phyloP scores from a whole-genome alignment of 2,113 vertebrate genomes.

The Leucopsar rothschildi region DNA sequence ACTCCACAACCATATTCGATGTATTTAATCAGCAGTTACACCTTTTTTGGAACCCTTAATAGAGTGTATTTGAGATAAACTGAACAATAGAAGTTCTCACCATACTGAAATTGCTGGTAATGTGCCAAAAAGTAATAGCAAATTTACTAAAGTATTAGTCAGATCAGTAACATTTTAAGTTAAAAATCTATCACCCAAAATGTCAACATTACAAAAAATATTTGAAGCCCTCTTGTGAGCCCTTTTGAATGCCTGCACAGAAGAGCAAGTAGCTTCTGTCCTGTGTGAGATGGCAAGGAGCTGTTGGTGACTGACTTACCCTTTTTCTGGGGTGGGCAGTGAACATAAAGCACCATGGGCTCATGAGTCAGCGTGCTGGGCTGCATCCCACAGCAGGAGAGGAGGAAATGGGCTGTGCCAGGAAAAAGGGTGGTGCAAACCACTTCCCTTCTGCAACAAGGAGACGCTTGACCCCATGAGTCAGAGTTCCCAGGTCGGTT shows the following conservation, averaged over 20 bases:
- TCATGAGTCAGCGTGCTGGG: neutral
- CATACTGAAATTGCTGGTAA: neutral
- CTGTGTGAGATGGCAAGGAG: neutral
- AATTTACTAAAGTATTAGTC: neutral
- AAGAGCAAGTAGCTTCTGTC: neutral
- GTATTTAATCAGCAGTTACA: neutral
- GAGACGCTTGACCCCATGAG: neutral
- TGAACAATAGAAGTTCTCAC: neutral
- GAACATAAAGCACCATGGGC: neutral
- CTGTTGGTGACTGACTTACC: neutral
- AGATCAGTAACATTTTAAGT: neutral
- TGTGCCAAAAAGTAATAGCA: neutral
- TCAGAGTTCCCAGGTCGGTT: conserved; percentile 19
- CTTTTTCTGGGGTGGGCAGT: neutral
- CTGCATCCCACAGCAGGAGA: neutral
- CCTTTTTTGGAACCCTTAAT: neutral
- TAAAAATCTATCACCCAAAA: neutral
- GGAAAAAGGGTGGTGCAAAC: conserved; percentile 56
- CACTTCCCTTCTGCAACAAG: conserved; percentile 14
- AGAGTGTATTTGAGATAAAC: neutral
- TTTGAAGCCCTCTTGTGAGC: neutral
- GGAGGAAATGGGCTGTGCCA: conserved; percentile 40
- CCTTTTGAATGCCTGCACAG: neutral
- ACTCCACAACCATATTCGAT: neutral
- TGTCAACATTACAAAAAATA: neutral